Conservation (phyloP, 2,113 vertebrate genomes). For the Melospiza georgiana region DNA sequence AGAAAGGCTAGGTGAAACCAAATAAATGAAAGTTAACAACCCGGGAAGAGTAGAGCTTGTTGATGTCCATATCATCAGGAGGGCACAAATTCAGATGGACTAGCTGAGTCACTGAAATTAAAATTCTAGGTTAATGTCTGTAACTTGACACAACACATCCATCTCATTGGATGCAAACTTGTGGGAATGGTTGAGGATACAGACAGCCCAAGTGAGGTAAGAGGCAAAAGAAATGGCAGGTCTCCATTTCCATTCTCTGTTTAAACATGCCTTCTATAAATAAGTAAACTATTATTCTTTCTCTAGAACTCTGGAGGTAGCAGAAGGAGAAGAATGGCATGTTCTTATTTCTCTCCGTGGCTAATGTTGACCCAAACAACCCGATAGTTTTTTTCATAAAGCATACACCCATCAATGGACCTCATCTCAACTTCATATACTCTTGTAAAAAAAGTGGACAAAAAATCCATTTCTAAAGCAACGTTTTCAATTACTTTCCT, state of each 20-base stretch:
- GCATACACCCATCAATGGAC: neutral
- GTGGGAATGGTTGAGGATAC: neutral
- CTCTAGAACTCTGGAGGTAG: neutral
- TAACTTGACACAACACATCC: neutral
- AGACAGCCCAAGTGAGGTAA: neutral
- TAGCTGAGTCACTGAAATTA: neutral
- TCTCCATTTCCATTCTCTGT: neutral
- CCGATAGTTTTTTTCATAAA: neutral
- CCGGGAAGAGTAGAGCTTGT: neutral
- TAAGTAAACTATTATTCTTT: neutral
- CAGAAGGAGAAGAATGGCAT: neutral
- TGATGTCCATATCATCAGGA: neutral
- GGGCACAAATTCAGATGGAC: neutral
- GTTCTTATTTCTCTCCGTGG: neutral
- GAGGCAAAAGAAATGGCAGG: neutral
- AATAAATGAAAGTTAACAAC: neutral
- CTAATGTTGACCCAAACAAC: neutral
- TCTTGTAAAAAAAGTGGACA: neutral
- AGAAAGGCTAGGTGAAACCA: neutral
- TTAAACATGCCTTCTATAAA: neutral
- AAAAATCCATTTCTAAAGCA: neutral
- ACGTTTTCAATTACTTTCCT: neutral
- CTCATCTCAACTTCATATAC: neutral
- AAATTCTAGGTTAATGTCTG: neutral
- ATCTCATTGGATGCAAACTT: neutral